Conservation (phyloP, 2,888 invertebrate genomes). For the Ferdinandea cuprea region DNA sequence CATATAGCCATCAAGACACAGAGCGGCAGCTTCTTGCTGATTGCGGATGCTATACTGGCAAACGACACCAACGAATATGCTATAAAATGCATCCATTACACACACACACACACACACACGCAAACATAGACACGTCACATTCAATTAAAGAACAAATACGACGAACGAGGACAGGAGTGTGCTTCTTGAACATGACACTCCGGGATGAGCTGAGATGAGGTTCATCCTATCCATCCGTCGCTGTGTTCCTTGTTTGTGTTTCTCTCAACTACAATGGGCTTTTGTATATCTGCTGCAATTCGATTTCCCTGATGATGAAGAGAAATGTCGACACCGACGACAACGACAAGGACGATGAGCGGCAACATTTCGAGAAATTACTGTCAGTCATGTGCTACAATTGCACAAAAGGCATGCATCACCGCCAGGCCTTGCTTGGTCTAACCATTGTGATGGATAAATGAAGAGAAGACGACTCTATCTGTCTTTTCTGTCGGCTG, state of each 20-base stretch:
- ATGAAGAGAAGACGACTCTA: slow-evolving; percentile 31
- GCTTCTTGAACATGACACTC: slow-evolving; percentile 48
- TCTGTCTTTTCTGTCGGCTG: slow-evolving; percentile 46
- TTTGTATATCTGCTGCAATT: slow-evolving; percentile 51
- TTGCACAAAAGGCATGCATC: slow-evolving; percentile 34
- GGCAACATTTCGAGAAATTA: slow-evolving; percentile 57
- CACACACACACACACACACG: slow-evolving; percentile 28
- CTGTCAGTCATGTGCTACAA: slow-evolving; percentile 49
- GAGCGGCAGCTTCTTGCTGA: no score
- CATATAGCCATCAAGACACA: background rate
- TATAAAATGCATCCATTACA: slow-evolving; percentile 57
- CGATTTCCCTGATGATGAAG: slow-evolving; percentile 45
- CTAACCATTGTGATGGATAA: slow-evolving; percentile 14
- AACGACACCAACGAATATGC: slow-evolving; percentile 4
- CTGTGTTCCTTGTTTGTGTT: slow-evolving; percentile 23
- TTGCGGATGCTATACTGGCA: background rate
- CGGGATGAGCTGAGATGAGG: slow-evolving; percentile 38
- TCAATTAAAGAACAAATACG: slow-evolving; percentile 22
- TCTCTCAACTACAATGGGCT: slow-evolving; percentile 15
- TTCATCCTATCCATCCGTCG: slow-evolving; percentile 15
- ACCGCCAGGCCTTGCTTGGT: slow-evolving; percentile 2
- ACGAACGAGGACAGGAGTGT: background rate
- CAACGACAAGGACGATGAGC: slow-evolving; percentile 1
- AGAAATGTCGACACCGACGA: background rate
- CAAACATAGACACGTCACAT: slow-evolving; percentile 37